Base-by-base conservation (phyloP, 2,888 invertebrate genomes). In the Mycalesis mineus region DNA sequence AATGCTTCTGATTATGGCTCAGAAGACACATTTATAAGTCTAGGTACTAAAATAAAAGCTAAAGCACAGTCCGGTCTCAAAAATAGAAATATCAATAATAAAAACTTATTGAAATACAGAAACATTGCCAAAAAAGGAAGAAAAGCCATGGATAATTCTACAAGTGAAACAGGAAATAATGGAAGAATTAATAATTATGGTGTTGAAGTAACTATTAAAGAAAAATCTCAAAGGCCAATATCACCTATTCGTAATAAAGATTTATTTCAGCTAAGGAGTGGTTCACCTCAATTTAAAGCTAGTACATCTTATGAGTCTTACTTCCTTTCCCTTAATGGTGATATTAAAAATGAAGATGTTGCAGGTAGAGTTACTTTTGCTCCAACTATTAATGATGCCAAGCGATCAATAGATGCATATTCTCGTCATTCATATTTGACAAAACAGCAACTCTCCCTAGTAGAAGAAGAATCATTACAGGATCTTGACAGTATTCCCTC, bases 21-120 rank as follows among this genome's bases (percentile, higher is more conserved):
- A 7, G 90, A 88, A 71, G 90, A 90, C 55, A 91, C 90, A 1
- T 89, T 77, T 63, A 83, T 88, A 54, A 91, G 90, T 66, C 71
- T 90, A 71, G 90, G 90, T 39, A 84, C 87, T 37, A 90, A 90
- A 73, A 90, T 90, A 44, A 90, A 90, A 70, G 85, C 84, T n/a
- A 88, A 81, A 73, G 90, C 90, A 1, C 89, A 90, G 70, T 69
- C 74, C 1, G 73, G 75, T 7, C 70, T 78, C 5, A 88, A 82
- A 68, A 75, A 69, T 14, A 84, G 84, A 70, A 74, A 69, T 55
- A 67, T 67, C 1, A 80, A 78, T 64, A 64, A 75, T 6, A 87
- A 82, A 64, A 84, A 81, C 64, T 74, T 75, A 51, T 61, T 81
- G 2, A 88, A 85, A 61, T 87, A 82, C 57, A 78, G 81, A 58